phyloP scores from a whole-genome alignment of 2,797 vertebrate genomes.

The Nyctalus aviator region DNA sequence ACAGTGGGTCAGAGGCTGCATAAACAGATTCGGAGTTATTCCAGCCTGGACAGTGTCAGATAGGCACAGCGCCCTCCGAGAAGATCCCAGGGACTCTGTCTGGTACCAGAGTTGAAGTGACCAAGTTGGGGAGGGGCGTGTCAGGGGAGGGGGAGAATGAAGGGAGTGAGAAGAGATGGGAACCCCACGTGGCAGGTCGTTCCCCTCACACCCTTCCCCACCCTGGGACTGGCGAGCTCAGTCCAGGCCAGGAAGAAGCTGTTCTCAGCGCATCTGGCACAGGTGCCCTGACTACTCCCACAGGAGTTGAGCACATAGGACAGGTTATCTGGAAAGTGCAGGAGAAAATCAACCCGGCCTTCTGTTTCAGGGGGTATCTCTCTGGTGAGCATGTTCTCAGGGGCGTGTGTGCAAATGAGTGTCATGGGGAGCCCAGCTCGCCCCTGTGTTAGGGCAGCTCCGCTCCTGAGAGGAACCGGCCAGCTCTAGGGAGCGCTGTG shows the following conservation, averaged over 20 bases:
- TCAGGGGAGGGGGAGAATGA: background rate
- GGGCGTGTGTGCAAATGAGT: background rate
- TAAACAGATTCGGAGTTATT: background rate
- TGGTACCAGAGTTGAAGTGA: no score
- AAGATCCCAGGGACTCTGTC: background rate
- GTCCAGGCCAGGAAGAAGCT: background rate
- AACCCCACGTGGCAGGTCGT: accelerated
- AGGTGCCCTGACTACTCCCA: background rate
- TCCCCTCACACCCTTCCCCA: accelerated
- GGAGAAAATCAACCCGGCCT: background rate
- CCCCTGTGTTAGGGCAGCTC: no score
- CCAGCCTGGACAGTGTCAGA: background rate
- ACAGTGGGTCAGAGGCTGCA: background rate
- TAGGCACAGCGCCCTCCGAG: background rate
- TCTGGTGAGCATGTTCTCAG: background rate
- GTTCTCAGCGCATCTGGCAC: background rate
- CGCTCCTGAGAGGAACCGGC: background rate
- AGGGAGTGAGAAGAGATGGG: background rate
- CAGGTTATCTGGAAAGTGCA: background rate
- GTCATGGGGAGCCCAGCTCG: background rate
- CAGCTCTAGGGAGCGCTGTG: background rate
- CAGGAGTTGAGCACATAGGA: background rate
- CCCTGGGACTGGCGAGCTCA: background rate
- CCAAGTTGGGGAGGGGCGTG: background rate
- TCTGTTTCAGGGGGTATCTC: background rate